Conservation (phyloP, 37 sponge, comb jelly and placozoan genomes). For the Haliclona indistincta region DNA sequence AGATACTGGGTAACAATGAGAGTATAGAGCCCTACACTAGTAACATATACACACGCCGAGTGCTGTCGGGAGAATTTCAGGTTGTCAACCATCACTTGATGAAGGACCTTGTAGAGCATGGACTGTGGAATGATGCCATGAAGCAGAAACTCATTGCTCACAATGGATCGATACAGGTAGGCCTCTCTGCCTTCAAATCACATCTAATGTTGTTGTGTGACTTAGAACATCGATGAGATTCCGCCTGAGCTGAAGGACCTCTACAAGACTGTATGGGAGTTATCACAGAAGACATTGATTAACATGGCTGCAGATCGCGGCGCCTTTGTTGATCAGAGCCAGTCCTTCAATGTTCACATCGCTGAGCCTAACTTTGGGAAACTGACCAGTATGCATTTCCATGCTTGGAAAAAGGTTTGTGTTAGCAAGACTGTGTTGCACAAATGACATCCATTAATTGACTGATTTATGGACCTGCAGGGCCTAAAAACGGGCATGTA, state of each 20-base stretch:
- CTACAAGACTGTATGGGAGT: conserved; percentile 99
- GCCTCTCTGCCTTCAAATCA: too few relatives aligned
- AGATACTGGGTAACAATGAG: conserved; percentile 99
- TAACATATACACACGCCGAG: conserved; percentile 94
- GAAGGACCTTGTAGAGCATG: conserved; percentile 87
- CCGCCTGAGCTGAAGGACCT: conserved; percentile 89
- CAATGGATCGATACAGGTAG: conserved; percentile 93
- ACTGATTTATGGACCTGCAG: conserved; percentile 34
- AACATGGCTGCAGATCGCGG: conserved; percentile 98
- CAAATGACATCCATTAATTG: not conserved
- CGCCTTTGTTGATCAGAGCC: conserved; percentile 96
- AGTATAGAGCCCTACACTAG: conserved; percentile 99
- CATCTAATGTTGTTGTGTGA: too few relatives aligned
- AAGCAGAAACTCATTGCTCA: conserved; percentile 96
- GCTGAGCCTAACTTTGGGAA: conserved; percentile 97
- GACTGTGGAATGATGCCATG: conserved; percentile 89
- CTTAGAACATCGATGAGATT: conserved; percentile 86
- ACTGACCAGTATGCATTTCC: conserved; percentile 99
- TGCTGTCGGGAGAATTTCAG: conserved; percentile 93
- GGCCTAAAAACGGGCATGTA: conserved; percentile 99
- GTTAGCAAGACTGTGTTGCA: not conserved
- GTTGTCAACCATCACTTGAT: conserved; percentile 96
- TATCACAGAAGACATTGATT: conserved; percentile 93
- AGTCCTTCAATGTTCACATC: conserved; percentile 96
- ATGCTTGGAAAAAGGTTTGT: conserved; percentile 96